Evolutionary conservation across 2,113 vertebrate species (phyloP).

Genomic region (Festucalex cinctus): DNA sequence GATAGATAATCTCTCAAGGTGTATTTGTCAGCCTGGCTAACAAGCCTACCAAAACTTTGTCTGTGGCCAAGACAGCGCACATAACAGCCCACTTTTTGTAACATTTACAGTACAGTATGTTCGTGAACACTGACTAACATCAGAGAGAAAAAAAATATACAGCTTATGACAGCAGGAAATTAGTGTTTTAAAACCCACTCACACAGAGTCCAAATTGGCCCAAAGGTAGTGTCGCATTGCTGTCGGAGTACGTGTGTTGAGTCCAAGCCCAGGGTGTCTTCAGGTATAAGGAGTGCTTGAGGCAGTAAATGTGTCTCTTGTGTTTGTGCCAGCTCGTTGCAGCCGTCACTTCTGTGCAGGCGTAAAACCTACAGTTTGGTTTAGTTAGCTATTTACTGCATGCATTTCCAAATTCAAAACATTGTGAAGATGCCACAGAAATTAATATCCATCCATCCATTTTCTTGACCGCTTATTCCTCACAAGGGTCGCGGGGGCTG

Average conservation of each 20-base stretch:
- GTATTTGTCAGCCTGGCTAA: background rate
- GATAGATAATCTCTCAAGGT: too few relatives aligned
- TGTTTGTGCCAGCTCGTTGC: slow-evolving; percentile 35
- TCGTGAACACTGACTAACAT: slow-evolving; percentile 18
- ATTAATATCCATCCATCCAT: too few relatives aligned
- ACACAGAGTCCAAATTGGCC: slow-evolving; percentile 3
- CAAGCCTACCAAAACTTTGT: background rate
- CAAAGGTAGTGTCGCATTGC: slow-evolving; percentile 8
- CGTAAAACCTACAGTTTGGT: slow-evolving; percentile 12
- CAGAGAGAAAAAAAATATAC: background rate
- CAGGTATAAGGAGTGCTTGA: slow-evolving; percentile 39
- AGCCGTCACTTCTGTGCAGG: slow-evolving; percentile 24
- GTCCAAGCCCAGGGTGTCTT: slow-evolving; percentile 22
- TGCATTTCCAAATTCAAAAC: background rate
- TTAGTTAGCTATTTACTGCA: background rate
- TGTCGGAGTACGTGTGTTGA: slow-evolving; percentile 14
- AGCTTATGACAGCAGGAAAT: slow-evolving; percentile 3
- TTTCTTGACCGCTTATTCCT: too few relatives aligned
- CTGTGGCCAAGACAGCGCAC: background rate
- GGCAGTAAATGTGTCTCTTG: slow-evolving; percentile 31
- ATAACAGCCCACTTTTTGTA: background rate
- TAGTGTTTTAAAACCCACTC: slow-evolving; percentile 14
- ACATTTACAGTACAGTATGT: background rate
- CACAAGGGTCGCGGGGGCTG: too few relatives aligned
- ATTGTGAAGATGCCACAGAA: background rate